Conservation (phyloP, 2,113 vertebrate species). For the Protobothrops flavoviridis region DNA sequence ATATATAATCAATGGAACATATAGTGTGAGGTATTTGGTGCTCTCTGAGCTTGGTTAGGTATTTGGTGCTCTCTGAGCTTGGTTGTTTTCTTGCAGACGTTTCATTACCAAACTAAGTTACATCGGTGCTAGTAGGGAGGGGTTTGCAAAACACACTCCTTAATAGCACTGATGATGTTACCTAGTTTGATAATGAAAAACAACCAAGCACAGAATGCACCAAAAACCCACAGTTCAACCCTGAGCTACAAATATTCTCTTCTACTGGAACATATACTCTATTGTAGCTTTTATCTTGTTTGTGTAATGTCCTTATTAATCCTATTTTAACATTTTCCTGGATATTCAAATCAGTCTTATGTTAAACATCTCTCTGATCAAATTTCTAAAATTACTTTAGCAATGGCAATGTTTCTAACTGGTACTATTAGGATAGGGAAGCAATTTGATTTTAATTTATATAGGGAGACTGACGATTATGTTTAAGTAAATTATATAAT, state of each 20-base stretch:
- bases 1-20: background rate
- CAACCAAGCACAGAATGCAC: no score
- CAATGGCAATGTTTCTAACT: background rate
- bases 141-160: no score
- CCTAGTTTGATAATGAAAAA: no score
- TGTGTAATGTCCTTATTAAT: background rate
- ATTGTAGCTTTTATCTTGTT: background rate
- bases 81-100: background rate
- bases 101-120: no score
- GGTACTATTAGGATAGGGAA: background rate
- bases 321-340: background rate
- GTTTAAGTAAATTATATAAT: background rate
- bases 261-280: background rate
- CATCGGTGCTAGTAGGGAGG: no score
- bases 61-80: background rate
- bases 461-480: background rate
- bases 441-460: background rate
- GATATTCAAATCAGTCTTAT: background rate
- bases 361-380: background rate
- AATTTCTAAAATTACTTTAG: background rate
- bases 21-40: background rate
- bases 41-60: background rate
- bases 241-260: no score
- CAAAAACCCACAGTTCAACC: no score
- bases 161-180: no score